Conservation (phyloP, 1,140 invertebrate genomes). For the Maniola jurtina region DNA sequence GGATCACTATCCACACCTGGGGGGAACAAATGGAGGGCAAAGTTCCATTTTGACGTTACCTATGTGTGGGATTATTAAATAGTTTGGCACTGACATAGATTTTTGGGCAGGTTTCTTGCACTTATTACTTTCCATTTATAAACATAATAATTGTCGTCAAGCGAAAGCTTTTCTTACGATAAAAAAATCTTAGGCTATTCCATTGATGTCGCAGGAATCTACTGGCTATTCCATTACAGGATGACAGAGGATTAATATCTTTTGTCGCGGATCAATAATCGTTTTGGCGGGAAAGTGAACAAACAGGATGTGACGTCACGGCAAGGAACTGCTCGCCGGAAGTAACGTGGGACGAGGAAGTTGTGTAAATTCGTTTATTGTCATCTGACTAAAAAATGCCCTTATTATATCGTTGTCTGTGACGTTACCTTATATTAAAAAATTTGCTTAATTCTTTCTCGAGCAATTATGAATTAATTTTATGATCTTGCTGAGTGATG, state of each 20-base stretch:
- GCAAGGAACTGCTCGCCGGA: conserved; percentile 19
- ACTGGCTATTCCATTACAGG: neutral
- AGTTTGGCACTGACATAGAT: conserved; percentile 10
- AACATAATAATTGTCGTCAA: too few relatives aligned
- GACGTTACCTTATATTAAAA: too few relatives aligned
- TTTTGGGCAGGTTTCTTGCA: neutral
- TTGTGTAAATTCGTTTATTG: conserved; percentile 15
- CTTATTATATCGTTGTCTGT: neutral
- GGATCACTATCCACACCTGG: conserved; percentile 24
- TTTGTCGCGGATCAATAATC: conserved; percentile 35
- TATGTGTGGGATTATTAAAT: conserved; percentile 11
- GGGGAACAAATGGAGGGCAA: conserved; percentile 7
- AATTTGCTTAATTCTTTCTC: too few relatives aligned
- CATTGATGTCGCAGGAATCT: too few relatives aligned
- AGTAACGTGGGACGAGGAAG: conserved; percentile 20
- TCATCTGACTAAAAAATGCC: neutral
- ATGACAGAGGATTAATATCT: conserved; percentile 27
- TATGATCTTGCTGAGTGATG: too few relatives aligned
- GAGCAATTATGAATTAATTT: too few relatives aligned
- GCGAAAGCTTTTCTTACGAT: too few relatives aligned
- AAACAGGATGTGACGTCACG: conserved; percentile 29
- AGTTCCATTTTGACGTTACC: neutral
- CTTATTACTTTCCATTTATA: too few relatives aligned
- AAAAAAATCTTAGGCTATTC: too few relatives aligned
- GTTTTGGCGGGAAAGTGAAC: conserved; percentile 35